Conservation (phyloP, 2,888 invertebrate genomes). For the Yponomeuta malinellus region DNA sequence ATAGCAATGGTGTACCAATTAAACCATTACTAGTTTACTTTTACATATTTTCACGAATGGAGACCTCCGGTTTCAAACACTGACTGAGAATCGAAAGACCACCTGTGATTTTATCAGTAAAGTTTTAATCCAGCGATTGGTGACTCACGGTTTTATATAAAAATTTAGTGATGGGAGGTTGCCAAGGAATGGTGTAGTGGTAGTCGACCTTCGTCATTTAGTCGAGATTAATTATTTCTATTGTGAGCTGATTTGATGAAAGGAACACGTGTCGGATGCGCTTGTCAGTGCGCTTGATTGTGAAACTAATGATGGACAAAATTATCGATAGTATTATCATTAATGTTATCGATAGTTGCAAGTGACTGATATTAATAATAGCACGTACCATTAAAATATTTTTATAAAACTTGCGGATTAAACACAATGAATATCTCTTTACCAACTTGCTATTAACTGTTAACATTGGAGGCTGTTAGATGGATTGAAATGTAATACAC, state of each 20-base stretch:
- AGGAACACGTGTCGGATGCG: constrained; percentile 14
- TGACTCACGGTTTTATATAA: not conserved
- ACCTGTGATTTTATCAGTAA: not conserved
- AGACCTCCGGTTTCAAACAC: not conserved
- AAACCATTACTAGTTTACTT: constrained; percentile 36
- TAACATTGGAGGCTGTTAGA: no score
- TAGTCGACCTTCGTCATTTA: constrained; percentile 41
- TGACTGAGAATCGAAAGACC: not conserved
- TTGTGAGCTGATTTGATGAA: constrained; percentile 31
- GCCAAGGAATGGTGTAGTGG: not conserved
- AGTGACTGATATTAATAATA: no score
- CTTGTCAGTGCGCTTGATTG: constrained; percentile 14
- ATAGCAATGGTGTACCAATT: constrained; percentile 37
- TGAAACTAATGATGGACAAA: not conserved
- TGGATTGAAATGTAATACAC: no score
- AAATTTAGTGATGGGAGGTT: not conserved
- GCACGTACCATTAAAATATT: no score
- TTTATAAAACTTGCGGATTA: no score
- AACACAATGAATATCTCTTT: no score
- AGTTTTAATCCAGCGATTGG: not conserved
- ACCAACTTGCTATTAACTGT: no score
- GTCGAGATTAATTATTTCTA: constrained; percentile 55
- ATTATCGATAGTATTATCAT: not conserved
- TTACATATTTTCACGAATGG: not conserved
- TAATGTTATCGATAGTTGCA: not conserved